phyloP scores from a whole-genome alignment of 2,888 invertebrate species.

The Scaptomyza flava region DNA sequence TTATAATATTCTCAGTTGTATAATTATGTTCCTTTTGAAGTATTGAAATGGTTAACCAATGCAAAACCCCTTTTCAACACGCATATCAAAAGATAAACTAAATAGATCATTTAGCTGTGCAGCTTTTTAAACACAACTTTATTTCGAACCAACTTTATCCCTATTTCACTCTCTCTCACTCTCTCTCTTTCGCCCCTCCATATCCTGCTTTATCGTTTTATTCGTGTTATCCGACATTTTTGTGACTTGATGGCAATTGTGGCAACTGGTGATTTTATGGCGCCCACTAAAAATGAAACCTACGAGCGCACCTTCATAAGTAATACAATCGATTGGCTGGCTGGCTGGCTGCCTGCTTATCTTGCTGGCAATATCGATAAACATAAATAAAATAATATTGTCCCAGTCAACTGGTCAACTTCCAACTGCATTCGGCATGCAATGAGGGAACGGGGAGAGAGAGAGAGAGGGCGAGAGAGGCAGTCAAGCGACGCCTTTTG shows the following conservation, averaged over 20 bases:
- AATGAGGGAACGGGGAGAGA: not conserved
- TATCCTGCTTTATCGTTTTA: not conserved
- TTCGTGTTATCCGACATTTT: conserved; percentile 1
- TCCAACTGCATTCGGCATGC: conserved; percentile 7
- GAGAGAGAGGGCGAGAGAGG: not conserved
- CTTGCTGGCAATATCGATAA: conserved; percentile 72
- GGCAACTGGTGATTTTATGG: conserved; percentile 59
- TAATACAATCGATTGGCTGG: conserved; percentile 37
- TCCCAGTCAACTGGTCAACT: conserved; percentile 50
- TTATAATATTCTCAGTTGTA: not conserved
- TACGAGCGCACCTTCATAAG: conserved; percentile 63
- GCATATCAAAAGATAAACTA: not conserved
- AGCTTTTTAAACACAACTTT: not conserved
- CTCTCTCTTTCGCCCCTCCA: not conserved
- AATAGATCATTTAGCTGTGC: not conserved
- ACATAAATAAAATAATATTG: conserved; percentile 78
- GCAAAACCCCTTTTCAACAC: not conserved
- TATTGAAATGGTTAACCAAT: not conserved
- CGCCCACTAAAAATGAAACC: conserved; percentile 71
- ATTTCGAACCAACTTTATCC: not conserved
- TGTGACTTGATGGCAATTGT: conserved; percentile 7
- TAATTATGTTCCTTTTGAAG: not conserved
- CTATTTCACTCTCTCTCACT: not conserved
- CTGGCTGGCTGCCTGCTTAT: conserved; percentile 60
- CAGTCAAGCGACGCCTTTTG: conserved; percentile 53